Evolutionary conservation across 2,888 invertebrate species (phyloP).

Genomic region (Digitonthophagus gazella): DNA sequence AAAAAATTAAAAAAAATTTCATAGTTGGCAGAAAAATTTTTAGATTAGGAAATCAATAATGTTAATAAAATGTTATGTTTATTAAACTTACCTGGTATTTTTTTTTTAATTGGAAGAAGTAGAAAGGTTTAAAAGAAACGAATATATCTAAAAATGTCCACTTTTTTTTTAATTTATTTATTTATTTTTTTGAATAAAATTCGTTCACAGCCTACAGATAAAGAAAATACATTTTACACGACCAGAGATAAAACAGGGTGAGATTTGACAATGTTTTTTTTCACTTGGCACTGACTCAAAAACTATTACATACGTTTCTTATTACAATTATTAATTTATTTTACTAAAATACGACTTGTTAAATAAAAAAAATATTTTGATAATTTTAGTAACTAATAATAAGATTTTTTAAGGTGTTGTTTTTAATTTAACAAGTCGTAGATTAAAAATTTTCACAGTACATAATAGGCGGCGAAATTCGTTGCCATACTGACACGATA

Average conservation of each 20-base stretch:
- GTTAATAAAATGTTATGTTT: too few species aligned
- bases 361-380: neutral
- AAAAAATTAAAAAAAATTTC: too few species aligned
- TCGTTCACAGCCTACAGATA: conserved; percentile 29
- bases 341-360: neutral
- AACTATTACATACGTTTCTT: neutral
- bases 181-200: conserved; percentile 20
- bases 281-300: neutral
- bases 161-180: conserved; percentile 3
- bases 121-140: too few species aligned
- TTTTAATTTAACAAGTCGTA: neutral
- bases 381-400: neutral
- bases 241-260: neutral
- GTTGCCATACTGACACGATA: conserved; percentile 24
- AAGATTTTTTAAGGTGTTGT: neutral
- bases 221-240: conserved; percentile 22
- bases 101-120: too few species aligned
- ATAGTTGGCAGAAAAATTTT: too few species aligned
- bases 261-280: neutral
- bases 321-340: neutral
- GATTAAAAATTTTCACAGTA: conserved; percentile 2
- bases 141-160: neutral
- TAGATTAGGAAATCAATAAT: too few species aligned
- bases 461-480: conserved; percentile 23
- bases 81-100: too few species aligned